Conservation (phyloP, 2,113 vertebrate genomes). For the Sakesphorus luctuosus region DNA sequence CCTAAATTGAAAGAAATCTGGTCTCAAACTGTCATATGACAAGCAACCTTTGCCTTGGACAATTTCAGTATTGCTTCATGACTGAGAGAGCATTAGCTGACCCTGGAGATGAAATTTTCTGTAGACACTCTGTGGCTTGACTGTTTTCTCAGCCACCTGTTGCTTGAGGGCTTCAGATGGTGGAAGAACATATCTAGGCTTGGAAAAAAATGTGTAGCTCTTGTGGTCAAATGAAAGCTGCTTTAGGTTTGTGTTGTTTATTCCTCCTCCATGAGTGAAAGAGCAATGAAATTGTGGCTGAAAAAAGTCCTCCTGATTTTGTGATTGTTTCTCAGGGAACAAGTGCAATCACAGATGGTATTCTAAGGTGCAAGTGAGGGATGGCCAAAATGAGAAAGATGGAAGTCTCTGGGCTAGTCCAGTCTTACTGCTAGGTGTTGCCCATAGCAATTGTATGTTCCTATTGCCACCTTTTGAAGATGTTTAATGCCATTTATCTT, state of each 20-base stretch:
- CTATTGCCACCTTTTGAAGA: neutral
- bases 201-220: neutral
- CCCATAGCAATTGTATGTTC: neutral
- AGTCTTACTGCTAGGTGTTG: neutral
- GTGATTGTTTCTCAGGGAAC: neutral
- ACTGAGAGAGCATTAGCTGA: neutral
- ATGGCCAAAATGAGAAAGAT: neutral
- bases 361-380: neutral
- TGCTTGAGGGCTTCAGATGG: neutral
- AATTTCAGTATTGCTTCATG: neutral
- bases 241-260: neutral
- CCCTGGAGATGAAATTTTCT: neutral
- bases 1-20: conserved; percentile 10
- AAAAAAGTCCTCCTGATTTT: neutral
- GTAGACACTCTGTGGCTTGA: neutral
- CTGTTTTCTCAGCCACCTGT: neutral
- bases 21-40: neutral
- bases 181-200: neutral
- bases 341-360: neutral
- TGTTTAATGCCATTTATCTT: neutral
- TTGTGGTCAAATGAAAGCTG: neutral
- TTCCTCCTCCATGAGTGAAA: neutral
- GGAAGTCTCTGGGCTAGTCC: neutral
- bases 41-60: neutral
- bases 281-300: neutral